phyloP scores from a whole-genome alignment of 1,140 invertebrate genomes.

The Sycobia sp. region DNA sequence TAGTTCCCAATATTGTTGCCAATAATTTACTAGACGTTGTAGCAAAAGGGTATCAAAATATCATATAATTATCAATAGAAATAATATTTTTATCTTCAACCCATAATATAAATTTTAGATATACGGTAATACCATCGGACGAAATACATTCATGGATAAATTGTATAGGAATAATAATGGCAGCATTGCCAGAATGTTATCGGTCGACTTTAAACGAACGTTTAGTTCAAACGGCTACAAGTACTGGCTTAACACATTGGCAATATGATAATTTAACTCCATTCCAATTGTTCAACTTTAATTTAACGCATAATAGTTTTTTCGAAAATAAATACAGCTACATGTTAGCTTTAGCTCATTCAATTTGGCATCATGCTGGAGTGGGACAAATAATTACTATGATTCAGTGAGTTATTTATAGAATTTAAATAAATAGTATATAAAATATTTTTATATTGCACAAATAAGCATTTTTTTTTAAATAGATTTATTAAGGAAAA shows the following conservation, averaged over 20 bases:
- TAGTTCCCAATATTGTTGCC: conserved; percentile 77
- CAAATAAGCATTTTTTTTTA: conserved; percentile 33
- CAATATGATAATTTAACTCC: conserved; percentile 71
- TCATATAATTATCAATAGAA: conserved; percentile 4
- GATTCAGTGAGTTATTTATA: conserved; percentile 66
- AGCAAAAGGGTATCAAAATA: conserved; percentile 69
- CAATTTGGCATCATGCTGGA: conserved; percentile 84
- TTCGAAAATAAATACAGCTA: conserved; percentile 85
- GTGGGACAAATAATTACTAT: conserved; percentile 80
- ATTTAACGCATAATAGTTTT: conserved; percentile 76
- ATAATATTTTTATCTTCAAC: too few relatives aligned
- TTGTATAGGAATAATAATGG: conserved; percentile 86
- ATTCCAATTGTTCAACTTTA: conserved; percentile 88
- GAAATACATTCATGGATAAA: conserved; percentile 94
- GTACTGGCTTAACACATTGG: conserved; percentile 69
- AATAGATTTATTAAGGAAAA: conserved; percentile 86
- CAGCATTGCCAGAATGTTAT: conserved; percentile 88
- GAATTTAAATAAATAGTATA: not conserved
- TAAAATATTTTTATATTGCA: not conserved
- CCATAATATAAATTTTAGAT: conserved; percentile 58
- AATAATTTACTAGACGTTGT: conserved; percentile 86
- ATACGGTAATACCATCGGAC: conserved; percentile 76
- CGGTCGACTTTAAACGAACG: conserved; percentile 83
- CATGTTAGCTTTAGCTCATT: conserved; percentile 83
- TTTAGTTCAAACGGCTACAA: conserved; percentile 75